phyloP scores from a whole-genome alignment of 2,888 invertebrate genomes.

The Julus scanicus region DNA sequence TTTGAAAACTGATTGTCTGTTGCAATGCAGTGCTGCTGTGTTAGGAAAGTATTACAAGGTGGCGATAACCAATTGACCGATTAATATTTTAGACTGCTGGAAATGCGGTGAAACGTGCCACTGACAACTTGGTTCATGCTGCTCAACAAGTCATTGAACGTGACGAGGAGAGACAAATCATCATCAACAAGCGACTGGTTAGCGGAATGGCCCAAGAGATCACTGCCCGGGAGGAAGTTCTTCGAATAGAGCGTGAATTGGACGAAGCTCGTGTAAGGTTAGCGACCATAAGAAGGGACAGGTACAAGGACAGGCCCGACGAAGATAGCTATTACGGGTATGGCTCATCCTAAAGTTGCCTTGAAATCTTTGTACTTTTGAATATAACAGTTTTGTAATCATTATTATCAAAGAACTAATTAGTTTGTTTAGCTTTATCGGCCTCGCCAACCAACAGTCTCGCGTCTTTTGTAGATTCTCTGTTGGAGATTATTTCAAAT shows the following conservation, averaged over 20 bases:
- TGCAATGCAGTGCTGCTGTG: no score
- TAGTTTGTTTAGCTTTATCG: slow-evolving; percentile 21
- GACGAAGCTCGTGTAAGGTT: slow-evolving; percentile 91
- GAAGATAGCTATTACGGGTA: slow-evolving; percentile 58
- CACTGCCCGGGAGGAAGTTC: slow-evolving; percentile 78
- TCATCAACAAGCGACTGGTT: slow-evolving; percentile 92
- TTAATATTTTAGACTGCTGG: slow-evolving; percentile 79
- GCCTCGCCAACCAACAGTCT: background rate
- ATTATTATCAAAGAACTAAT: background rate
- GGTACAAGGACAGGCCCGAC: slow-evolving; percentile 71
- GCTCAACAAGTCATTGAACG: slow-evolving; percentile 92
- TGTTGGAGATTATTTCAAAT: background rate
- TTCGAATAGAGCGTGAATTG: slow-evolving; percentile 92
- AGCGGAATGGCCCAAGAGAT: slow-evolving; percentile 97
- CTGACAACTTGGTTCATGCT: slow-evolving; percentile 95
- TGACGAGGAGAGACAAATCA: slow-evolving; percentile 90
- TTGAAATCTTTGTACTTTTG: slow-evolving; percentile 41
- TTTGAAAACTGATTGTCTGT: no score
- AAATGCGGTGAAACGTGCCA: slow-evolving; percentile 96
- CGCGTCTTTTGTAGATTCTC: background rate
- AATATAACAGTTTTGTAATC: background rate
- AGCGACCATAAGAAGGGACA: slow-evolving; percentile 91
- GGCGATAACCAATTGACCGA: background rate
- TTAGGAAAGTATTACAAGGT: background rate
- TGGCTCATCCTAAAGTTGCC: slow-evolving; percentile 55